Base-by-base conservation (phyloP, 2,888 invertebrate species). In the Cosmopolites sordidus region DNA sequence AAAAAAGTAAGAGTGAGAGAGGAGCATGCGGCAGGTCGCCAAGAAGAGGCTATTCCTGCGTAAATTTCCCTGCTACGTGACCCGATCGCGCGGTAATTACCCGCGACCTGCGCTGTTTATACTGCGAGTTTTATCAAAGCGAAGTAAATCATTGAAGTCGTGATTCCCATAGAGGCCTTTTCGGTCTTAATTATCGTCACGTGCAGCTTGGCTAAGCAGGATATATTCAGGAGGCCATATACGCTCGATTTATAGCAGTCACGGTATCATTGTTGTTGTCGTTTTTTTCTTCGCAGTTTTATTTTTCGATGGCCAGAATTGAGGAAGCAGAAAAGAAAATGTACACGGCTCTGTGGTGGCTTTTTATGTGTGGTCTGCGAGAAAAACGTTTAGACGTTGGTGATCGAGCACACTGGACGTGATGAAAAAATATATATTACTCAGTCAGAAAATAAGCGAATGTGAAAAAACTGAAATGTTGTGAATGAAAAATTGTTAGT, bases 161-260 rank as follows among this genome's bases (percentile, higher is more conserved):
- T 72, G 72, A 70, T 70, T 69, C 68, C 69, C 70, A 68, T 69
- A 71, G 68, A 69, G 70, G 68, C 68, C 66, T 66, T 64, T 65
- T 69, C 64, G 64, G 67, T 70, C 70, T 71, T 72, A 72, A 72
- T 72, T 72, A 72, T 69, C 62, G 64, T 72, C 71, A 72, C 72
- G 71, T 72, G 70, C 70, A 67, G 69, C 66, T 69, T 68, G 62
- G 66, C 61, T 65, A 69, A 67, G 61, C 58, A 60, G 58, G 58
- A 58, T 60, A 60, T 60, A 64, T 66, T 63, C 62, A 62, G 62
- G 62, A 64, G 66, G 61, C 67, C 66, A 66, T 69, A 67, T 66
- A 65, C 62, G 65, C 63, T 63, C 66, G 66, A 69, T 69, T 69
- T 69, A 69, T 64, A 57, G 62, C 59, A 62, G 68, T 68, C 69